These are phyloP conservation scores for Grantiella picta DNA, from an alignment of 2,113 vertebrate genomes.

Conservation along the genomic window DNA sequence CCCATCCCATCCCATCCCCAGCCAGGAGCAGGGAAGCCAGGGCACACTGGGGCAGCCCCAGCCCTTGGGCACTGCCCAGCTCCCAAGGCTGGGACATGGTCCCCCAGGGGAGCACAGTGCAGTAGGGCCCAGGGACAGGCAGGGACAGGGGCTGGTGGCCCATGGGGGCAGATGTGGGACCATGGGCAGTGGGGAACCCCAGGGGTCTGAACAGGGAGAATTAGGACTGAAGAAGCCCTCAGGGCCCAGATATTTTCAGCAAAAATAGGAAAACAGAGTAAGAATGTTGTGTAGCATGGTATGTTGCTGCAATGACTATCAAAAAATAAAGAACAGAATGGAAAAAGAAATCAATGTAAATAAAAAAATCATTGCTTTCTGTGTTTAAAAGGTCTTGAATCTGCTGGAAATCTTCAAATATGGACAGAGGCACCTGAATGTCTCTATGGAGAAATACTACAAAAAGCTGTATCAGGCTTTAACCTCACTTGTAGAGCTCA, in stretches of 20 bases:
- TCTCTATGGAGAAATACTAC: neutral
- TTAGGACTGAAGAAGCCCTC: neutral
- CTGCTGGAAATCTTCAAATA: neutral
- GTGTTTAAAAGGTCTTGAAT: neutral
- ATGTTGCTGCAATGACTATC: neutral
- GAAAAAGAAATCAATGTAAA: neutral
- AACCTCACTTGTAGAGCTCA: neutral
- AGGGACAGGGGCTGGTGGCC: neutral
- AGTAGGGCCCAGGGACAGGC: rapidly evolving
- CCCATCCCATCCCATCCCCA: too few species aligned
- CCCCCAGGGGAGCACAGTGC: rapidly evolving
- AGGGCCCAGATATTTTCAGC: neutral
- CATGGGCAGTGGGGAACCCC: neutral
- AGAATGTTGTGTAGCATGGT: neutral
- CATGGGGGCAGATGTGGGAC: neutral
- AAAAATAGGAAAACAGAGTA: neutral
- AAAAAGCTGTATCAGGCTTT: neutral
- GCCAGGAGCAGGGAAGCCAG: neutral
- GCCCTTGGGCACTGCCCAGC: neutral
- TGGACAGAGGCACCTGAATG: neutral
- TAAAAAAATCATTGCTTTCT: neutral
- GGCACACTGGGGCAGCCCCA: rapidly evolving
- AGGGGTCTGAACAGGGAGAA: neutral
- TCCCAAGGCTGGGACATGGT: neutral
- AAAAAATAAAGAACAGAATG: neutral